phyloP scores from a whole-genome alignment of 2,113 vertebrate genomes.

The Jacana jacana region DNA sequence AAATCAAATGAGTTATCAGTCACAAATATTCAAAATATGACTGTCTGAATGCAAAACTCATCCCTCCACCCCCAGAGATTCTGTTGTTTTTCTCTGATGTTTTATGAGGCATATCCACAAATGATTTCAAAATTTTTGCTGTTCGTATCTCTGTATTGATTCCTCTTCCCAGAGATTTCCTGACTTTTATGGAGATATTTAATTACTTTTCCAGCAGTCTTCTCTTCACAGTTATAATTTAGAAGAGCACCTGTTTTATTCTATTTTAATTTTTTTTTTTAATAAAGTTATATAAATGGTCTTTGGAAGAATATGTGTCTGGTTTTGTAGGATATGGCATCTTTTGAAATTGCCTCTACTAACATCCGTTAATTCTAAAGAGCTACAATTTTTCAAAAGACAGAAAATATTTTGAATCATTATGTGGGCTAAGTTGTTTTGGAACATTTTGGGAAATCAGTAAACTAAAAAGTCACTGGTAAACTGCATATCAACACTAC shows the following conservation, averaged over 20 bases:
- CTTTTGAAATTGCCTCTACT: not conserved
- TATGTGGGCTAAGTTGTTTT: accelerated
- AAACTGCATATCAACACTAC: not conserved
- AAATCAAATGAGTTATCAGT: not conserved
- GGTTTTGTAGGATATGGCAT: not conserved
- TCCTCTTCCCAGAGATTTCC: not conserved
- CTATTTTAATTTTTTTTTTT: not conserved
- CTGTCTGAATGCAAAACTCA: not conserved
- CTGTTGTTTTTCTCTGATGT: not conserved
- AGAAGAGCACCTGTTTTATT: not conserved
- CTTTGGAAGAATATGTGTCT: not conserved
- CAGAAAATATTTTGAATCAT: not conserved
- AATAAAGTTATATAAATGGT: not conserved
- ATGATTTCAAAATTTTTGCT: not conserved
- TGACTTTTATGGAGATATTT: not conserved
- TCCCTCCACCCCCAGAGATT: not conserved
- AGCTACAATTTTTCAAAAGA: not conserved
- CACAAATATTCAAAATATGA: not conserved
- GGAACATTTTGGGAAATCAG: not conserved
- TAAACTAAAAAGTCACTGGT: not conserved
- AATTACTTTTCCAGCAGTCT: not conserved
- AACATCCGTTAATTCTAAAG: not conserved
- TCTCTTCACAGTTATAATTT: not conserved
- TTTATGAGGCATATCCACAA: not conserved
- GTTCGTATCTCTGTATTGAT: not conserved